phyloP scores from a whole-genome alignment of 2,113 vertebrate species.

The Silurus asotus region DNA sequence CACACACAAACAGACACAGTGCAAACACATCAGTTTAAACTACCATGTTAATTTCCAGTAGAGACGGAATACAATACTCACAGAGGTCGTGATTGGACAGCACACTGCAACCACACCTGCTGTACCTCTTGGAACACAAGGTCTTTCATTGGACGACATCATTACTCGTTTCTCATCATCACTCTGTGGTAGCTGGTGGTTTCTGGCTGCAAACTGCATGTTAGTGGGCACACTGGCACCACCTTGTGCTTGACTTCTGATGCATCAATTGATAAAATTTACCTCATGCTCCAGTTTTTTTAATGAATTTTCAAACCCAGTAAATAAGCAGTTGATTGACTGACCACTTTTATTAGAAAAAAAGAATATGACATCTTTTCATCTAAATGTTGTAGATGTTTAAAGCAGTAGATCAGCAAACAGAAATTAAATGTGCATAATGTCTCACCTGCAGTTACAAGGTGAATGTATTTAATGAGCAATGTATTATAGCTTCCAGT shows the following conservation, averaged over 20 bases:
- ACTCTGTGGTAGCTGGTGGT: conserved; percentile 7
- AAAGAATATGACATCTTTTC: background rate
- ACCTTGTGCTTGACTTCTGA: conserved; percentile 31
- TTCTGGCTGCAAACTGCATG: background rate
- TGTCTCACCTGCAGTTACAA: background rate
- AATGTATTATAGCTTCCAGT: background rate
- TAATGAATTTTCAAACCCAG: background rate
- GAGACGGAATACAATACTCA: conserved; percentile 41
- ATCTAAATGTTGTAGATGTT: background rate
- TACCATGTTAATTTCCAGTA: conserved; percentile 39
- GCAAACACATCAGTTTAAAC: conserved; percentile 54
- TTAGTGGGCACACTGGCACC: conserved; percentile 38
- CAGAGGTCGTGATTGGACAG: conserved; percentile 51
- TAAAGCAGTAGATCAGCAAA: background rate
- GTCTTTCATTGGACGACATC: conserved; percentile 19
- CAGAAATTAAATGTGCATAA: background rate
- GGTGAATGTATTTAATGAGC: background rate
- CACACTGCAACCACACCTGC: conserved; percentile 54
- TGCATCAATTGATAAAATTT: background rate
- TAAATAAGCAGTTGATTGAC: background rate
- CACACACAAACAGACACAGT: background rate
- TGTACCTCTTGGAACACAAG: conserved; percentile 8
- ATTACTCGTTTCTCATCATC: background rate
- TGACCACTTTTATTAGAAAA: background rate
- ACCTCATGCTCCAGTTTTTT: background rate